Conservation (phyloP, 2,888 invertebrate species). For the Coronaproctus castanopsis region DNA sequence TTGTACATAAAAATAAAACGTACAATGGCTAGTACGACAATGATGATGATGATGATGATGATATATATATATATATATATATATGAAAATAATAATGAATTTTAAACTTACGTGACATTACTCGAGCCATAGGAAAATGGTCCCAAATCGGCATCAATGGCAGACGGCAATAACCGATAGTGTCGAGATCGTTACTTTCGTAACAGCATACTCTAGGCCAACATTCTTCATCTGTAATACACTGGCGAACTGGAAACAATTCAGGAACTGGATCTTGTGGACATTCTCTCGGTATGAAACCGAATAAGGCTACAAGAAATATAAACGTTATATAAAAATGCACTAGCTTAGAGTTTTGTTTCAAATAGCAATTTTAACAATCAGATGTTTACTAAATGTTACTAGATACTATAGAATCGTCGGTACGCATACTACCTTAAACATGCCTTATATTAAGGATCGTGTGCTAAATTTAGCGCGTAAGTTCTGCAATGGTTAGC, state of each 20-base stretch:
- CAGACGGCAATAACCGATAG: slow-evolving; percentile 45
- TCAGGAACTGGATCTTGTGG: slow-evolving; percentile 46
- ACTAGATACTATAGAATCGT: no score
- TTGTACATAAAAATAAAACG: no score
- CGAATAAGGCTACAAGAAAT: slow-evolving; percentile 38
- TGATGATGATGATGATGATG: no score
- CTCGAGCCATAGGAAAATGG: slow-evolving; percentile 14
- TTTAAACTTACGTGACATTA: slow-evolving; percentile 7
- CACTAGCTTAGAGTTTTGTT: no score
- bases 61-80: not conserved
- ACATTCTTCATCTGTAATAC: slow-evolving; percentile 46
- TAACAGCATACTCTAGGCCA: slow-evolving; percentile 57
- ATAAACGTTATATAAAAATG: no score
- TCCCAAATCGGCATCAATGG: slow-evolving; percentile 17
- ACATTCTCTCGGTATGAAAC: slow-evolving; percentile 47
- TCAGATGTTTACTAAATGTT: no score
- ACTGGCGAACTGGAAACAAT: slow-evolving; percentile 42
- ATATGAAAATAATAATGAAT: not conserved
- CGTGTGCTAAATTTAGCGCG: no score
- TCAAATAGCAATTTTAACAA: no score
- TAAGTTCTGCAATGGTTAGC: no score
- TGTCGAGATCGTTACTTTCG: slow-evolving; percentile 31
- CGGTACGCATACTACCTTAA: no score
- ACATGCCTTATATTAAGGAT: no score
- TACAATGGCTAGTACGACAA: no score